A percentile compares a stretch with the other conserved stretches of the same genome.
Conservation (phyloP, 2,797 vertebrate species). For the Novumbra hubbsi region DNA sequence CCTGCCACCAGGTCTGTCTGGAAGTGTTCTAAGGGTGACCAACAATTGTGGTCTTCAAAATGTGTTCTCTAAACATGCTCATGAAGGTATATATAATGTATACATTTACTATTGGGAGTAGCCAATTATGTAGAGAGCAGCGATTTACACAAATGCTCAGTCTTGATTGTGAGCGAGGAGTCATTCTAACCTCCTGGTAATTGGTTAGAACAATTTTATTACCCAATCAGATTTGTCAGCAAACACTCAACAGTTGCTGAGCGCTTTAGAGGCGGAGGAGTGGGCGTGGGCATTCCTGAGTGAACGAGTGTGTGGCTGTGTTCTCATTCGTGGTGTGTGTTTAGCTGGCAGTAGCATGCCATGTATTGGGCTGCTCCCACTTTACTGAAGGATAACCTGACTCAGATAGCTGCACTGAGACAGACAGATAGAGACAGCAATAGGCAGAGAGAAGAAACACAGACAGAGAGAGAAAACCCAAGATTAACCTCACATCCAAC, state of each 20-base stretch:
- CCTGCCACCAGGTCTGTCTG: too few species aligned
- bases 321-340: background rate
- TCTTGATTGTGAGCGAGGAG: too few species aligned
- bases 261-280: background rate
- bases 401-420: constrained; percentile 6
- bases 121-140: too few species aligned
- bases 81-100: too few species aligned
- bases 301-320: background rate
- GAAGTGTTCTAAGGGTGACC: too few species aligned
- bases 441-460: background rate
- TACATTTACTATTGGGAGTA: too few species aligned
- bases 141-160: too few species aligned
- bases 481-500: constrained; percentile 11
- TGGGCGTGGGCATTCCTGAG: background rate
- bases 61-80: too few species aligned
- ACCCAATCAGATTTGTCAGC: constrained; percentile 39
- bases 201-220: constrained; percentile 42
- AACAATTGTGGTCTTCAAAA: too few species aligned
- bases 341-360: background rate
- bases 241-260: constrained; percentile 40
- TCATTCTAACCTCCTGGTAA: constrained; percentile 41
- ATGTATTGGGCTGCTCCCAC: constrained; percentile 3
- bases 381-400: constrained; percentile 1
- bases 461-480: background rate
- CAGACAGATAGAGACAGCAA: background rate